Percentiles rank a stretch among this genome's conserved stretches.
Evolutionary conservation across 2,113 vertebrate genomes (phyloP).

Genomic region (Todiramphus saurophagus): DNA sequence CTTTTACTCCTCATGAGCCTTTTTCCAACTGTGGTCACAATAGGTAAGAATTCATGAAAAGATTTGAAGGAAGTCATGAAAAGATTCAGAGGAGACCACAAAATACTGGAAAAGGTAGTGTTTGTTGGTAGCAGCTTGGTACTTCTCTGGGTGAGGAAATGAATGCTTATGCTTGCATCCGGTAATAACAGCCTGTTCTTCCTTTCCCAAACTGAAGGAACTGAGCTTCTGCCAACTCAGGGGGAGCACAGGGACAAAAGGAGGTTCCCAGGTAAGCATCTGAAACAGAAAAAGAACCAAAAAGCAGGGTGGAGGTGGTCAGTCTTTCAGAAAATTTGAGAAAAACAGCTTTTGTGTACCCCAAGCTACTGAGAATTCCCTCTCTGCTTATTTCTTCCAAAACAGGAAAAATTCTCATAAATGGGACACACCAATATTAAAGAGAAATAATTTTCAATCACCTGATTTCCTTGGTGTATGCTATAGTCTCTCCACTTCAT

Average conservation of each 20-base stretch:
- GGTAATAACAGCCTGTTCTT: slow-evolving; percentile 45
- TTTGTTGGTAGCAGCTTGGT: neutral
- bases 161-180: neutral
- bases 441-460: neutral
- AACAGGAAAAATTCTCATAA: neutral
- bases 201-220: neutral
- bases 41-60: accelerated
- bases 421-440: neutral
- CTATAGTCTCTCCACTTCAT: neutral
- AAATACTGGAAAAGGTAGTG: neutral
- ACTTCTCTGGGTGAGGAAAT: slow-evolving; percentile 14
- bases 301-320: neutral
- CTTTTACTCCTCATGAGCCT: neutral
- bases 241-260: neutral
- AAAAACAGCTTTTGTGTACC: neutral
- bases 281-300: neutral
- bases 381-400: neutral
- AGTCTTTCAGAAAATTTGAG: neutral
- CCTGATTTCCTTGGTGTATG: neutral
- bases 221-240: slow-evolving; percentile 27
- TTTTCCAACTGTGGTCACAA: neutral
- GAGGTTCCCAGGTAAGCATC: neutral
- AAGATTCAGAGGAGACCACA: neutral
- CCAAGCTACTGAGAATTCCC: neutral
- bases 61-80: neutral